phyloP scores from a whole-genome alignment of 2,797 vertebrate species.

The Myripristis jacobus region DNA sequence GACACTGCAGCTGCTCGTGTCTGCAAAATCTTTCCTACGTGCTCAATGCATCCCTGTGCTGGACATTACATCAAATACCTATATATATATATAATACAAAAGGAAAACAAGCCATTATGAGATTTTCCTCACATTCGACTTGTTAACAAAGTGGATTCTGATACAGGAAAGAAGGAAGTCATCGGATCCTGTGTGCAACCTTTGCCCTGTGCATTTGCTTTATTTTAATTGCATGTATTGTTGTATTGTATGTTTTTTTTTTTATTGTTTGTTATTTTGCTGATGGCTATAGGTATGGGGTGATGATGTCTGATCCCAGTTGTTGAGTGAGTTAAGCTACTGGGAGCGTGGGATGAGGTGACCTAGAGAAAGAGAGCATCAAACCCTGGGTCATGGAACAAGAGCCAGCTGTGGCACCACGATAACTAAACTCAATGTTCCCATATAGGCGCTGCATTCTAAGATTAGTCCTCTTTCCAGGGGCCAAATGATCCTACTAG shows the following conservation, averaged over 20 bases:
- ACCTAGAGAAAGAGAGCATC: not conserved
- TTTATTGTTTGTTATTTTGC: not conserved
- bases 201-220: too few species aligned
- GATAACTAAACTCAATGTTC: slow-evolving; percentile 16
- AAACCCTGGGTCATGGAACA: not conserved
- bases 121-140: too few species aligned
- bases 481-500: not conserved
- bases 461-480: not conserved
- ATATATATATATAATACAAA: too few species aligned
- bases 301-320: slow-evolving; percentile 2
- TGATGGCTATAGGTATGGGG: not conserved
- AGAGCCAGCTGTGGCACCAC: not conserved
- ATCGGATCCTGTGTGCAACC: too few species aligned
- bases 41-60: too few species aligned
- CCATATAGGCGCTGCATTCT: not conserved
- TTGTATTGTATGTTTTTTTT: too few species aligned
- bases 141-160: not conserved
- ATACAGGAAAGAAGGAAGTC: not conserved
- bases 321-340: slow-evolving; percentile 3
- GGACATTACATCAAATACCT: too few species aligned
- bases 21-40: too few species aligned
- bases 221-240: too few species aligned
- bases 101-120: too few species aligned
- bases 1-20: too few species aligned
- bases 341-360: not conserved